Evolutionary conservation across 2,113 vertebrate genomes (phyloP).

Genomic region (Procavia capensis): DNA sequence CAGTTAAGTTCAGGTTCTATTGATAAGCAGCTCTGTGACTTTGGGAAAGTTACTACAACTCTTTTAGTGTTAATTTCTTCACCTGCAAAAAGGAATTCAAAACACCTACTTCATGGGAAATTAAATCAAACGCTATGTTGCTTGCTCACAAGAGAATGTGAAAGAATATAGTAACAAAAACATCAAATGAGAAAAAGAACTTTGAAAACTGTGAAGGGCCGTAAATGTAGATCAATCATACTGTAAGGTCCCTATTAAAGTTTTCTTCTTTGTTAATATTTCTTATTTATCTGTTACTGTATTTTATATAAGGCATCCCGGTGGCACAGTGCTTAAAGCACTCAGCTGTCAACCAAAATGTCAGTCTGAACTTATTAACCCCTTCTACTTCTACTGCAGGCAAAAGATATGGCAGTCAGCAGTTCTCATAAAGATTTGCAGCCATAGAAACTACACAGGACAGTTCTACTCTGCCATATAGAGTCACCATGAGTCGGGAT

Average conservation of each 20-base stretch:
- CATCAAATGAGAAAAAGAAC: conserved; percentile 19
- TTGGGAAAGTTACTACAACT: not conserved
- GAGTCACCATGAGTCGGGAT: no score
- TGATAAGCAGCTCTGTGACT: not conserved
- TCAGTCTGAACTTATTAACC: no score
- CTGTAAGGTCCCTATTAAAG: not conserved
- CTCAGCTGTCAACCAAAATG: no score
- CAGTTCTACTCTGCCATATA: no score
- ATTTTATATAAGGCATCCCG: no score
- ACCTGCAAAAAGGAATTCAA: not conserved
- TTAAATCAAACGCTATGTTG: not conserved
- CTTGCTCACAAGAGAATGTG: not conserved
- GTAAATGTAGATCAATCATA: not conserved
- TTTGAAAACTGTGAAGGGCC: not conserved
- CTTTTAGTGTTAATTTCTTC: not conserved
- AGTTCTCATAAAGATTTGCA: no score
- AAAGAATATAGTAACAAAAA: conserved; percentile 19
- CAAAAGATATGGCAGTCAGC: no score
- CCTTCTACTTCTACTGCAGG: no score
- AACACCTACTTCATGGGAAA: not conserved
- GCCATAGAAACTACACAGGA: no score
- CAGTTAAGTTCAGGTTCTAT: not conserved
- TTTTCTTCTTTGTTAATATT: conserved; percentile 7
- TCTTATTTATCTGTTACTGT: conserved; percentile 6
- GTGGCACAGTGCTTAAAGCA: no score